A percentile compares a stretch with the other conserved stretches of the same genome.
phyloP scores from a whole-genome alignment of 2,888 invertebrate genomes.

The Biston stratarius region DNA sequence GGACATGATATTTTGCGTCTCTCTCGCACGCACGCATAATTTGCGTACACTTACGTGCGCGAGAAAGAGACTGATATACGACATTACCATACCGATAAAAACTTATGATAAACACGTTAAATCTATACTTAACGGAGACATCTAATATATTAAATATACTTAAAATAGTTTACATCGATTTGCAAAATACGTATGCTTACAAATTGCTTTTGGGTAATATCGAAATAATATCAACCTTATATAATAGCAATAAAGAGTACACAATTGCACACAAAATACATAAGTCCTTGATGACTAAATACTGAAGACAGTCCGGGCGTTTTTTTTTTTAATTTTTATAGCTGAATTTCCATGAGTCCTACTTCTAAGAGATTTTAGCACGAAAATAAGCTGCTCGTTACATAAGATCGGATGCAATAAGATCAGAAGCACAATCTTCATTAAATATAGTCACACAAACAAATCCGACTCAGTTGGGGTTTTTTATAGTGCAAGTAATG shows the following conservation, averaged over 20 bases:
- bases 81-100: constrained; percentile 79
- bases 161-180: constrained; percentile 77
- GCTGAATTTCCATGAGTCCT: constrained; percentile 12
- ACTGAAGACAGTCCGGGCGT: constrained; percentile 16
- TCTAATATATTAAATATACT: constrained; percentile 84
- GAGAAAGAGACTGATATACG: constrained; percentile 70
- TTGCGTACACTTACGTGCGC: constrained; percentile 44
- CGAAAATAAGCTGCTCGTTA: constrained; percentile 16
- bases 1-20: constrained; percentile 71
- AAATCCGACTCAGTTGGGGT: no score
- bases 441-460: no score
- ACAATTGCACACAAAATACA: constrained; percentile 28
- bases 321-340: constrained; percentile 10
- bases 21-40: constrained; percentile 56
- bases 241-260: constrained; percentile 8
- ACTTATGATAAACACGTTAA: constrained; percentile 79
- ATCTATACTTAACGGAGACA: constrained; percentile 78
- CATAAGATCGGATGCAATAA: constrained; percentile 2
- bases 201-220: constrained; percentile 56
- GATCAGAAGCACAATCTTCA: neutral
- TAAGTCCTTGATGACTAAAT: constrained; percentile 19
- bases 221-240: constrained; percentile 40
- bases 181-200: constrained; percentile 57
- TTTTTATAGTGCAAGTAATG: no score
- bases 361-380: constrained; percentile 14